phyloP scores from a whole-genome alignment of 2,113 vertebrate genomes.

The Cololabis saira region DNA sequence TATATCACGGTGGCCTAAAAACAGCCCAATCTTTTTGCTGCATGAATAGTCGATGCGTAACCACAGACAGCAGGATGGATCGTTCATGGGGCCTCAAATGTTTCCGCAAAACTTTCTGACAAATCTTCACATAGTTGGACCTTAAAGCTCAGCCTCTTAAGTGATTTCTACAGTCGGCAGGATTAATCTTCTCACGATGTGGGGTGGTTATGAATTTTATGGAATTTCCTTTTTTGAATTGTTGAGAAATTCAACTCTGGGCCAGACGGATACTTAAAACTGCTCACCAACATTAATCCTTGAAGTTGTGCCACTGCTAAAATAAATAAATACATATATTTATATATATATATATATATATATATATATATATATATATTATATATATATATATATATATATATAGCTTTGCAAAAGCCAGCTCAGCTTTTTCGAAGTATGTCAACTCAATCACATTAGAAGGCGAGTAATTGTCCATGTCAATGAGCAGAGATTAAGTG shows the following conservation, averaged over 20 bases:
- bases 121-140: no score
- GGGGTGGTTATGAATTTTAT: background rate
- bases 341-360: no score
- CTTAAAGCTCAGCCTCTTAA: background rate
- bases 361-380: no score
- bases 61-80: no score
- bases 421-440: slow-evolving; percentile 27
- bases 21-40: no score
- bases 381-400: no score
- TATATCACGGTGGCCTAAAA: no score
- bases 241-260: background rate
- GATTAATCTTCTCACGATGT: background rate
- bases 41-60: no score
- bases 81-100: no score
- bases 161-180: background rate
- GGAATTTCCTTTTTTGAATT: background rate
- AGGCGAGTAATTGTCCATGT: slow-evolving; percentile 9
- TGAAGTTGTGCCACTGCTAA: no score
- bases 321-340: no score
- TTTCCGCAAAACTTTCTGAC: no score
- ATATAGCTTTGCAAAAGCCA: slow-evolving; percentile 4
- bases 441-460: slow-evolving; percentile 4
- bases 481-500: slow-evolving; percentile 44
- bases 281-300: background rate
- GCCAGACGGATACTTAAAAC: background rate